phyloP scores from a whole-genome alignment of 2,113 vertebrate species.

The Boulengeromyrus knoepffleri region DNA sequence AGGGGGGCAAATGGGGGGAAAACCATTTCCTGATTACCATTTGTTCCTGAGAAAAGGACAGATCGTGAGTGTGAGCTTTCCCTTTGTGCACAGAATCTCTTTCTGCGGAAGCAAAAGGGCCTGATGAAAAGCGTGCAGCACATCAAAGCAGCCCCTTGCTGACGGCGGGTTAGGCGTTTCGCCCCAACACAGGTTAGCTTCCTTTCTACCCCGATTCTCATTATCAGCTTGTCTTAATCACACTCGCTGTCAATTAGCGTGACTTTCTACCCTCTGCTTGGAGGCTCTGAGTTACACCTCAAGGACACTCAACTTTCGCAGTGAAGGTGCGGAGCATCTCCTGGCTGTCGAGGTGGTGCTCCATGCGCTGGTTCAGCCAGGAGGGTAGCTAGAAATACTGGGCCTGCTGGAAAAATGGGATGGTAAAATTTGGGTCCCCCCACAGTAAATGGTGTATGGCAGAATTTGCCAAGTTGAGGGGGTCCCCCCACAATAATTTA shows the following conservation, averaged over 20 bases:
- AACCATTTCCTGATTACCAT: conserved; percentile 14
- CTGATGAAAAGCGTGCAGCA: conserved; percentile 76
- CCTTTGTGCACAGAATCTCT: conserved; percentile 45
- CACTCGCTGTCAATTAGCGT: conserved; percentile 25
- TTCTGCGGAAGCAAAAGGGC: conserved; percentile 60
- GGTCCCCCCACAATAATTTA: neutral
- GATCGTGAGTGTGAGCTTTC: conserved; percentile 6
- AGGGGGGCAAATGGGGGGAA: neutral
- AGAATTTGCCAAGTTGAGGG: neutral
- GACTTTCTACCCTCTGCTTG: neutral
- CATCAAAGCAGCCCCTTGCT: conserved; percentile 72
- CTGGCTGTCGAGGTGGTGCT: neutral
- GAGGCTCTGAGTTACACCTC: neutral
- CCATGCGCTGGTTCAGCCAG: too few species aligned
- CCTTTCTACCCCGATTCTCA: conserved; percentile 74
- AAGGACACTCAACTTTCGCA: conserved; percentile 10
- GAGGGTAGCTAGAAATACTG: neutral
- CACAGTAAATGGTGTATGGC: neutral
- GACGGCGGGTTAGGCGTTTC: conserved; percentile 75
- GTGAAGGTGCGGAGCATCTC: neutral
- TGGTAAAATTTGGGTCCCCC: neutral
- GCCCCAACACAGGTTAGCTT: conserved; percentile 76
- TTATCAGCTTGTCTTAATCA: conserved; percentile 82
- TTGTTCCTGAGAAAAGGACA: conserved; percentile 19
- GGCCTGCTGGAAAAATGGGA: neutral